Percentiles rank a stretch among this genome's conserved stretches.
phyloP scores from a whole-genome alignment of 2,888 invertebrate genomes.

The Venusia cambrica region DNA sequence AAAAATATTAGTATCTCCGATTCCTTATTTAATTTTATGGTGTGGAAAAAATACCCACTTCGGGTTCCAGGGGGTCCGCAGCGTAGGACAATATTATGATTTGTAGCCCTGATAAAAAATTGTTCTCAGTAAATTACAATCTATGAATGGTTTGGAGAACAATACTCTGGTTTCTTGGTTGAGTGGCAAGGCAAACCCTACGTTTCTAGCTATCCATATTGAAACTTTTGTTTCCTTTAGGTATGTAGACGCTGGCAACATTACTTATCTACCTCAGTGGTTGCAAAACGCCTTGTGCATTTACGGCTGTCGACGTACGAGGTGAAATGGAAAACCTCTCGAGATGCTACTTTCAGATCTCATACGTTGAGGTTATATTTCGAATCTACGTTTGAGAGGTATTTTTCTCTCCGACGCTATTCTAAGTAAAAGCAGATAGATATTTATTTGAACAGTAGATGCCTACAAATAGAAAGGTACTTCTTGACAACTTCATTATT shows the following conservation, averaged over 20 bases:
- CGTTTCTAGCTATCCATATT: too few relatives aligned
- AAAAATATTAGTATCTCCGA: constrained; percentile 52
- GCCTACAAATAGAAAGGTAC: too few relatives aligned
- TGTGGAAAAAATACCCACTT: constrained; percentile 58
- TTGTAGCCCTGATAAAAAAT: constrained; percentile 49
- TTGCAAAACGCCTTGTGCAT: too few relatives aligned
- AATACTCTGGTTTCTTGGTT: too few relatives aligned
- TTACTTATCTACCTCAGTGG: too few relatives aligned
- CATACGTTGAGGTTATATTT: constrained; percentile 1
- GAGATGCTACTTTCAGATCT: constrained; percentile 3
- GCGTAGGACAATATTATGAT: constrained; percentile 66
- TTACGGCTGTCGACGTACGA: constrained; percentile 2
- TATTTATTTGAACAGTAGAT: too few relatives aligned
- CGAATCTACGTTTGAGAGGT: neutral
- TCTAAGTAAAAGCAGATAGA: too few relatives aligned
- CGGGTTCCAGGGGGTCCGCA: constrained; percentile 47
- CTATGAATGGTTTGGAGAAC: constrained; percentile 26
- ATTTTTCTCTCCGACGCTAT: too few relatives aligned
- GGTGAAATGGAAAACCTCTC: constrained; percentile 23
- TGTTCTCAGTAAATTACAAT: constrained; percentile 34
- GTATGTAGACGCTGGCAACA: too few relatives aligned
- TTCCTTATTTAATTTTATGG: constrained; percentile 73
- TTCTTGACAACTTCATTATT: too few relatives aligned
- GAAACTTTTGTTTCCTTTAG: too few relatives aligned
- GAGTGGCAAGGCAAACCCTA: too few relatives aligned